phyloP scores from a whole-genome alignment of 1,140 invertebrate species.

The Aphis gossypii region DNA sequence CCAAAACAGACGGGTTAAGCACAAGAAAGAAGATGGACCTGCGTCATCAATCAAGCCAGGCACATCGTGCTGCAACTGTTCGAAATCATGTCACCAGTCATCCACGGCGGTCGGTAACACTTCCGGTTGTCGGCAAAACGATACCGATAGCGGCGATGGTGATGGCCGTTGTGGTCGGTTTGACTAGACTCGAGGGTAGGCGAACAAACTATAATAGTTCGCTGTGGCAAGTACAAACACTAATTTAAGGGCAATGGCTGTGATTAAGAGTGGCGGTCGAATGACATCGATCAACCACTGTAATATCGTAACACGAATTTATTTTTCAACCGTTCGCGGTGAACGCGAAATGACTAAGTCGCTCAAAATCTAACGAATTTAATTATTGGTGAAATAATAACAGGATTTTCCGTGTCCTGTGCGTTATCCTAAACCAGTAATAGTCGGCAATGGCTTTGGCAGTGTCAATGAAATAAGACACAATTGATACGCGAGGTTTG shows the following conservation, averaged over 20 bases:
- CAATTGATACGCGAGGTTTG: neutral
- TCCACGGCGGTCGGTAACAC: neutral
- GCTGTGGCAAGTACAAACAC: neutral
- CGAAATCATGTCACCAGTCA: constrained; percentile 12
- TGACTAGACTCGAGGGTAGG: neutral
- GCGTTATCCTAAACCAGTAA: neutral
- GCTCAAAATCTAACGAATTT: neutral
- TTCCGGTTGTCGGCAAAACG: neutral
- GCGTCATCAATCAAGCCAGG: neutral
- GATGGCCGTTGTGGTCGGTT: neutral
- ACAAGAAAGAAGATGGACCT: constrained; percentile 80
- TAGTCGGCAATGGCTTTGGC: neutral
- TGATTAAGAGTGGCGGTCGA: neutral
- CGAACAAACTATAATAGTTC: neutral
- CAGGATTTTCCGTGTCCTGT: neutral
- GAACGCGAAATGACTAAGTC: neutral
- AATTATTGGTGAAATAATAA: neutral
- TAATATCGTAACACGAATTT: neutral
- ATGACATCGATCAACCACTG: neutral
- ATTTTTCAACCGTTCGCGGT: neutral
- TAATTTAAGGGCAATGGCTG: constrained; percentile 13
- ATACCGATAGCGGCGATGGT: neutral
- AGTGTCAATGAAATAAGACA: neutral
- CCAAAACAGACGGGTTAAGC: constrained; percentile 98
- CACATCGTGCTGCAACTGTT: constrained; percentile 13